Percentiles rank a stretch among this genome's conserved stretches.
Conservation (phyloP, 2,888 invertebrate genomes). For the Seira musarum region DNA sequence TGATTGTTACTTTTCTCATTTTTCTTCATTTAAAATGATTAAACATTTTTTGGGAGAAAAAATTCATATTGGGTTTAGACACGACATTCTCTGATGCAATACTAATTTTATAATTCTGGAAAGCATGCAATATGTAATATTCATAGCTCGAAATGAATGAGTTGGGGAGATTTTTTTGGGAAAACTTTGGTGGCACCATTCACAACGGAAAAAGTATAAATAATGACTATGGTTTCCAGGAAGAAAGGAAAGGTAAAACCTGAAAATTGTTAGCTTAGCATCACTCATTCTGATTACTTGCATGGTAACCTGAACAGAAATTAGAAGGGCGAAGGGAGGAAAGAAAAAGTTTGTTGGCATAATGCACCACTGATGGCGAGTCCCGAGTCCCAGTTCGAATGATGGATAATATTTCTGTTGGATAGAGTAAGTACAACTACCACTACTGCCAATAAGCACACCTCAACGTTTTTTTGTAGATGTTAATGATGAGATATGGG, state of each 20-base stretch:
- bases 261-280: background rate
- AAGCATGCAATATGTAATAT: background rate
- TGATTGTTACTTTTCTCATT: conserved; percentile 24
- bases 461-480: conserved; percentile 9
- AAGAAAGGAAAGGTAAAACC: conserved; percentile 22
- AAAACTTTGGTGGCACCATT: too few species aligned
- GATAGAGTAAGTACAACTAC: too few species aligned
- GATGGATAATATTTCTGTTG: background rate
- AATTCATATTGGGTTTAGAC: background rate
- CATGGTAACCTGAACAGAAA: background rate
- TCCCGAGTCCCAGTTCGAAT: background rate
- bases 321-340: conserved; percentile 24
- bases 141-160: background rate
- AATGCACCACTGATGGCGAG: conserved; percentile 29
- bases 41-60: conserved; percentile 35
- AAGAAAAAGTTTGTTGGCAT: conserved; percentile 37
- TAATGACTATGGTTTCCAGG: too few species aligned
- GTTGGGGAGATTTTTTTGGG: background rate
- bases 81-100: background rate
- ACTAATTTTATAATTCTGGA: background rate
- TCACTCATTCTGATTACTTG: background rate
- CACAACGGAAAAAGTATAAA: too few species aligned
- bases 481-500: conserved; percentile 62
- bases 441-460: too few species aligned
- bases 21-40: conserved; percentile 49